phyloP scores from a whole-genome alignment of 2,888 invertebrate genomes.

The Xylota sylvarum region DNA sequence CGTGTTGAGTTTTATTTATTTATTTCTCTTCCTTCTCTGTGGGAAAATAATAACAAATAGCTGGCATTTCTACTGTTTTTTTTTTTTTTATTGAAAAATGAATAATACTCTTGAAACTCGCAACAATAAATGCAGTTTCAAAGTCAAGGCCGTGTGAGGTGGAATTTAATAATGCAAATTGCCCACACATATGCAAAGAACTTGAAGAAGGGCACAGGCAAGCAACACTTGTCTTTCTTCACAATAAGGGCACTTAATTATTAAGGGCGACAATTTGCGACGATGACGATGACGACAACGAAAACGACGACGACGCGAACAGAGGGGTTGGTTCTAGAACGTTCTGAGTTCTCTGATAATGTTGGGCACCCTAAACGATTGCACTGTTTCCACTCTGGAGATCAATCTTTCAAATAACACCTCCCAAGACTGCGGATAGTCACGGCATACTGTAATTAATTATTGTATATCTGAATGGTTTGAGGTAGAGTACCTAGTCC shows the following conservation, averaged over 20 bases:
- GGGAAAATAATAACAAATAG: constrained; percentile 29
- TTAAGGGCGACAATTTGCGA: constrained; percentile 31
- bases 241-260: constrained; percentile 50
- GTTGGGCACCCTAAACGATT: constrained; percentile 33
- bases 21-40: constrained; percentile 15
- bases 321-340: background rate
- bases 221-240: constrained; percentile 45
- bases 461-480: constrained; percentile 22
- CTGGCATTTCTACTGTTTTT: background rate
- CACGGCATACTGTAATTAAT: constrained; percentile 52
- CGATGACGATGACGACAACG: too few relatives aligned
- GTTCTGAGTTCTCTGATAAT: background rate
- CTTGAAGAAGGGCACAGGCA: constrained; percentile 25
- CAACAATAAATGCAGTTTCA: constrained; percentile 62
- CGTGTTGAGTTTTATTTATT: constrained; percentile 52
- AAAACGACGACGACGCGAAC: background rate
- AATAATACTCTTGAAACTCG: constrained; percentile 44
- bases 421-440: constrained; percentile 17
- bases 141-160: constrained; percentile 63
- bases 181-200: constrained; percentile 11
- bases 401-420: constrained; percentile 28
- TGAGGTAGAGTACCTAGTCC: background rate
- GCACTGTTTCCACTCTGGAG: constrained; percentile 28
- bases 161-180: constrained; percentile 61
- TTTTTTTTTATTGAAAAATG: constrained; percentile 36